Evolutionary conservation across 2,888 invertebrate species (phyloP).

Genomic region (Brachyptera putata): DNA sequence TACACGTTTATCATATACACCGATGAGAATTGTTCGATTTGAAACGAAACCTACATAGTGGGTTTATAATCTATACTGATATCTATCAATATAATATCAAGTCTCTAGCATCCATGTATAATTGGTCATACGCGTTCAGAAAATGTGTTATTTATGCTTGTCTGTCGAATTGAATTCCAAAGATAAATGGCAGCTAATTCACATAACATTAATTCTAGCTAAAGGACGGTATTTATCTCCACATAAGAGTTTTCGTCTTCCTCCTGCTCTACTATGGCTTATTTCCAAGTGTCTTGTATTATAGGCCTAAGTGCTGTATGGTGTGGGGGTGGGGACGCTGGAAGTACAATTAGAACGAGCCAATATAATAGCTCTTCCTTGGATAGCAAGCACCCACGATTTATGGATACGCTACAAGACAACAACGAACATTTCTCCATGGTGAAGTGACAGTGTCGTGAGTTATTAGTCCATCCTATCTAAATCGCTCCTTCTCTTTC

Average conservation of each 20-base stretch:
- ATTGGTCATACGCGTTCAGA: too few relatives aligned
- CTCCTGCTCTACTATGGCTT: conserved; percentile 23
- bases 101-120: too few relatives aligned
- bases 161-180: too few relatives aligned
- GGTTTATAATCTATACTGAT: too few relatives aligned
- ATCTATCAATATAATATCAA: too few relatives aligned
- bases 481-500: background rate
- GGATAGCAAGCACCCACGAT: conserved; percentile 18
- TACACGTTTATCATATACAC: too few relatives aligned
- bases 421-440: conserved; percentile 24
- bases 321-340: background rate
- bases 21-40: too few relatives aligned
- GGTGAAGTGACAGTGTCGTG: conserved; percentile 25
- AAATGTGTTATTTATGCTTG: too few relatives aligned
- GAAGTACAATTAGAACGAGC: conserved; percentile 28
- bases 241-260: conserved; percentile 15
- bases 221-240: conserved; percentile 1
- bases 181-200: too few relatives aligned
- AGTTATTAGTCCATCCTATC: conserved; percentile 23
- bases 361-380: conserved; percentile 23
- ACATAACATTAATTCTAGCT: background rate
- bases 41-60: too few relatives aligned
- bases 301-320: conserved; percentile 19
- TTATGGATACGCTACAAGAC: conserved; percentile 3
- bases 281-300: conserved; percentile 26